These are phyloP conservation scores for Ichneumon xanthorius DNA, from an alignment of 2,888 invertebrate species.

Conservation along the genomic window DNA sequence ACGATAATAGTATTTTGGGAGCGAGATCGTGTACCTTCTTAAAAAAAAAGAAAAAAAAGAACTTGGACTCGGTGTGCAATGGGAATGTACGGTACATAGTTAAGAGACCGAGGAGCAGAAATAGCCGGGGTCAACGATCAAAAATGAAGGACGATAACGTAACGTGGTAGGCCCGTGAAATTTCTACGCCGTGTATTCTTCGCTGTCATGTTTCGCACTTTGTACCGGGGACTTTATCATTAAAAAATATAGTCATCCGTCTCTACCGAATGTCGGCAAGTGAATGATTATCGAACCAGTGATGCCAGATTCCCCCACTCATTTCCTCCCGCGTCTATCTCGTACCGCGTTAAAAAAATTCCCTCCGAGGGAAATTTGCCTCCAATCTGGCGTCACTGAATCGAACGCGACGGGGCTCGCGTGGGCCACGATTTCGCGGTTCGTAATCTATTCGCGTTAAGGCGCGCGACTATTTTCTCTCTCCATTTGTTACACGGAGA, in stretches of 20 bases:
- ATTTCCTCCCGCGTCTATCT: too few relatives aligned
- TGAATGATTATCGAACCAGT: not conserved
- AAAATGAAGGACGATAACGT: conserved; percentile 45
- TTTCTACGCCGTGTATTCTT: conserved; percentile 6
- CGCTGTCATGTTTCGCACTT: conserved; percentile 8
- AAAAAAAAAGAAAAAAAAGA: not conserved
- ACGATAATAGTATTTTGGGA: conserved; percentile 31
- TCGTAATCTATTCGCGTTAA: not conserved
- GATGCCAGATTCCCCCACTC: too few relatives aligned
- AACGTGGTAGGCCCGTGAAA: conserved; percentile 24
- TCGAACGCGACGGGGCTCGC: not conserved
- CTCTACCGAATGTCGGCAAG: conserved; percentile 1
- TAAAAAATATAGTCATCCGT: not conserved
- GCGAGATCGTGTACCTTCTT: conserved; percentile 2
- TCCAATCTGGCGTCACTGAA: not conserved
- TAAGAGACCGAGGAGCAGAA: not conserved
- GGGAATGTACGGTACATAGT: not conserved
- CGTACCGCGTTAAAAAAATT: too few relatives aligned
- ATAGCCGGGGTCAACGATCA: conserved; percentile 52
- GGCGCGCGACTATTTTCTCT: not conserved
- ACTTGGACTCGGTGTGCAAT: conserved; percentile 13
- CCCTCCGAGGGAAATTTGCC: too few relatives aligned
- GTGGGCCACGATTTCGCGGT: not conserved
- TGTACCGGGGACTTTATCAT: conserved; percentile 31
- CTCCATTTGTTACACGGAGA: not conserved